Evolutionary conservation across 2,888 invertebrate species (phyloP), one percentile per base, ranked within the genome.

Genomic region (Cantharis nigra): DNA sequence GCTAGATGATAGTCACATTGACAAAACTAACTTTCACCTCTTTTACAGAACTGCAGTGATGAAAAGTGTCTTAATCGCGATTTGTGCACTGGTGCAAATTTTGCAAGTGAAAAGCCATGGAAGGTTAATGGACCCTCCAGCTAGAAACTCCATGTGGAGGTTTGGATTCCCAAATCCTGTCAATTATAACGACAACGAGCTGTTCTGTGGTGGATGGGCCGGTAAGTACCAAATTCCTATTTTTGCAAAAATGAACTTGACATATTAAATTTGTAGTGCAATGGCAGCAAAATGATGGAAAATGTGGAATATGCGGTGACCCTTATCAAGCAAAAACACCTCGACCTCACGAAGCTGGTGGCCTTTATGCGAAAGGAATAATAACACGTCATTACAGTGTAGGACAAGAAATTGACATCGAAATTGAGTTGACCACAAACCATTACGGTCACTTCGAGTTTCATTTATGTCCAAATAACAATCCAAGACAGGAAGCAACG

Each of bases 71-170:
- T 20, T 71, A 9, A 26, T 33, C 10, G 33, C 33, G 3, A 49
- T 72, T 23, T 49, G 70, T 9, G 72, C 23, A 9, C 20, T 79
- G 3, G 23, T 78, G n/a, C 76, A 74, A 65, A 33, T 74, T 13
- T 9, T 79, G 5, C 18, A 69, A 9, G 76, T 79, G 1, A 65
- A 90, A 80, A 94, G 95, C 9, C 97, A 97, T 89, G 97, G 97
- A 3, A 90, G 97, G 63, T 90, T 98, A 79, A 95, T 97, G 95
- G 96, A 97, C 87, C 98, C 98, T 0, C 97, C 98, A 3, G 94
- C 97, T 0, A 91, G 98, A 78, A 97, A 97, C 89, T 94, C 95
- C 70, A 97, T 97, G 97, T 98, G 98, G 98, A 91, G 98, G 78
- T 95, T 95, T 85, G 98, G 98, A 0, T 98, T 94, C 89, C 95